These are phyloP conservation scores for Leptonema lineaticorne DNA, from an alignment of 1,140 invertebrate genomes.

Conservation along the genomic window DNA sequence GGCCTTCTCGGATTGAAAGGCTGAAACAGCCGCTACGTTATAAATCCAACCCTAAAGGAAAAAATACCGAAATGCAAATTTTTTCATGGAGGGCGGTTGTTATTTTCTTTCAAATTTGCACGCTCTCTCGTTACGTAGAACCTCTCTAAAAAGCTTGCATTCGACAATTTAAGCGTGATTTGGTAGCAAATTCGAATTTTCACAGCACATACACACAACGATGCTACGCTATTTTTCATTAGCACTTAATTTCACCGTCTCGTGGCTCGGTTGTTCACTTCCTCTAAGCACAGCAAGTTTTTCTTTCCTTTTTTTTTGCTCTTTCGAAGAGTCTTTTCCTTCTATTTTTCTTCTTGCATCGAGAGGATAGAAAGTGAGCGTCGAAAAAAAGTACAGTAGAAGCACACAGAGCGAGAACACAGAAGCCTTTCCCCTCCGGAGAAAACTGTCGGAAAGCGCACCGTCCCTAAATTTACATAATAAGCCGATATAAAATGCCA, in stretches of 20 bases:
- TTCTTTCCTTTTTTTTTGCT: not conserved
- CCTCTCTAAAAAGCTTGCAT: too few species aligned
- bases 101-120: too few species aligned
- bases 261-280: not conserved
- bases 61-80: too few species aligned
- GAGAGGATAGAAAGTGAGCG: too few species aligned
- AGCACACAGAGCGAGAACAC: too few species aligned
- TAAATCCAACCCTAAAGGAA: too few species aligned
- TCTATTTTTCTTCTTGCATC: not conserved
- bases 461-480: conserved; percentile 18
- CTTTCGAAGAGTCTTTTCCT: not conserved
- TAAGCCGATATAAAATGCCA: conserved; percentile 15
- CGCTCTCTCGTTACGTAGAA: too few species aligned
- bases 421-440: too few species aligned
- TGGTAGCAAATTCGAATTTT: not conserved
- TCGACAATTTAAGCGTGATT: not conserved
- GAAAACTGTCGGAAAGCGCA: not conserved
- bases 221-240: conserved; percentile 14
- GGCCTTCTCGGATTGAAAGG: too few species aligned
- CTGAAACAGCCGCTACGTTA: too few species aligned
- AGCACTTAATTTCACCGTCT: conserved; percentile 21
- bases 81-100: too few species aligned
- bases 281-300: not conserved
- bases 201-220: not conserved
- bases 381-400: too few species aligned